Evolutionary conservation across 2,113 vertebrate species (phyloP), one percentile per base, ranked within the genome.

Genomic region (Rafetus swinhoei): DNA sequence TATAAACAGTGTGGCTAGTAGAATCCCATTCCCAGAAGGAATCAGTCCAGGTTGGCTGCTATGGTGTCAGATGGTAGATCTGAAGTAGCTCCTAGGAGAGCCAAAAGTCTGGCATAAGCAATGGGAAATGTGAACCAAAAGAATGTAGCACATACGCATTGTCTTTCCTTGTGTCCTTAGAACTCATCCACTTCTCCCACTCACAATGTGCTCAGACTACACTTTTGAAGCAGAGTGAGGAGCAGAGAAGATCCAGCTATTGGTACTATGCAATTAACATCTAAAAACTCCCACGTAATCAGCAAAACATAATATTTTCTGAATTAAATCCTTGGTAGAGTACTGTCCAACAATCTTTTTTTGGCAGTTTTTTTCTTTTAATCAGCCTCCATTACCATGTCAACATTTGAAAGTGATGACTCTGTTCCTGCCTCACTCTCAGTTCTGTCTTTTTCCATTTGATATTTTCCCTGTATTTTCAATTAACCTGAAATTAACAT

Each of bases 401-500:
- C 25, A 32, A 39, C 15, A 29, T 60, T 82, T 60, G 65, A 93
- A 90, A 54, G 62, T 62, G n/a, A 81, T 59, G 25, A 25, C 80
- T 90, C 14, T 5, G 39, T 21, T 82, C 32, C 62, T 13, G 13
- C 9, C 77, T 21, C 35, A 2, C 81, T 62, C 65, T 86, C 81
- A 89, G 35, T 54, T 29, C 16, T 55, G 21, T 56, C 5, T 18
- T 62, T 79, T 89, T 53, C 52, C 87, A 56, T 39, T 89, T 65
- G 29, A 3, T 50, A 74, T 59, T 80, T 94, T 27, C 53, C 56
- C 88, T 45, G 88, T 80, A 77, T 84, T 93, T 94, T 85, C 82
- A 94, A 56, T 93, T 90, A 95, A 94, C 89, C 35, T 92, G 79
- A 94, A 92, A 35, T 90, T 84, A 95, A 95, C 83, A 86, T 16